Evolutionary conservation across 2,888 invertebrate genomes (phyloP).

Genomic region (Metopia argyrocephala): DNA sequence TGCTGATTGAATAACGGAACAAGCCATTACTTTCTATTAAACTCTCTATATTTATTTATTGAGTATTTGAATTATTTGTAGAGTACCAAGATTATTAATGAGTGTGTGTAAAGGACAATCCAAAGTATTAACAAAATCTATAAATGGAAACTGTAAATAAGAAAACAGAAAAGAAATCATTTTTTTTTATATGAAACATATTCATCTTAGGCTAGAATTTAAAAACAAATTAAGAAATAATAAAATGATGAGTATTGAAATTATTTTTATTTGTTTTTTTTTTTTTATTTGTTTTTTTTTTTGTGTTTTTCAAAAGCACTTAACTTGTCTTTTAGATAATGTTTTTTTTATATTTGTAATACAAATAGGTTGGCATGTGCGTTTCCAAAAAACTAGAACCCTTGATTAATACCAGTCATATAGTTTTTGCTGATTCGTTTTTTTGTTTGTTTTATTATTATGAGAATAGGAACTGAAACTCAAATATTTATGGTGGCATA

Average conservation of each 20-base stretch:
- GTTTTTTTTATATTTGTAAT: no score
- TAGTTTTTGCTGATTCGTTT: not conserved
- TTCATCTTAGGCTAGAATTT: no score
- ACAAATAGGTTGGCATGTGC: no score
- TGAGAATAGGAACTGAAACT: conserved; percentile 18
- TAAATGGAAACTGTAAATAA: no score
- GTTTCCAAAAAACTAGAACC: not conserved
- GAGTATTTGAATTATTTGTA: not conserved
- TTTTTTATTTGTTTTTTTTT: not conserved
- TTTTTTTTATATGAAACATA: not conserved
- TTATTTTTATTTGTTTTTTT: no score
- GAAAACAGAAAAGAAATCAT: not conserved
- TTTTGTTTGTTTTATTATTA: no score
- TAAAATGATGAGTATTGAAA: no score
- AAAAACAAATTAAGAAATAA: no score
- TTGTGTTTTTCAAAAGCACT: not conserved
- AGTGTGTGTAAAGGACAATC: not conserved
- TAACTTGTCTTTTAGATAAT: not conserved
- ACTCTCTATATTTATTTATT: not conserved
- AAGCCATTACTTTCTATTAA: not conserved
- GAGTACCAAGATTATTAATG: not conserved
- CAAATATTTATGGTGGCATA: conserved; percentile 61
- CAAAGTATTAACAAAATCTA: no score
- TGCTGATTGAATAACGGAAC: not conserved
- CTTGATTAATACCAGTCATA: no score